Evolutionary conservation across 2,888 invertebrate species (phyloP).

Genomic region (Plagiodera versicolora): DNA sequence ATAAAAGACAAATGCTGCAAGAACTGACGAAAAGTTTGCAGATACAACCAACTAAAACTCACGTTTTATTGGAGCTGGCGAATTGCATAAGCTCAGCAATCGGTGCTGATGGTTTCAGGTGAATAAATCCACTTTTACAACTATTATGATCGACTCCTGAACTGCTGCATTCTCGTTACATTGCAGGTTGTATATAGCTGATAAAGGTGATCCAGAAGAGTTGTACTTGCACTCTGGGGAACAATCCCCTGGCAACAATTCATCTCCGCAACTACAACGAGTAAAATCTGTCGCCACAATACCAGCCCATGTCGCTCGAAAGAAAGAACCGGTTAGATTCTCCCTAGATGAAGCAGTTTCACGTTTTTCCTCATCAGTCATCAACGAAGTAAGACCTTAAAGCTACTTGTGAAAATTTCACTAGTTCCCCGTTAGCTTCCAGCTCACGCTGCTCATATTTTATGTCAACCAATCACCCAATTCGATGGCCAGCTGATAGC

Average conservation of each 20-base stretch:
- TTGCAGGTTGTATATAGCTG: conserved; percentile 62
- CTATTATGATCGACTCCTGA: background rate
- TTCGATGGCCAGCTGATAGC: conserved; percentile 66
- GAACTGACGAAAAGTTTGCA: conserved; percentile 66
- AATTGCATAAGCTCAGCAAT: conserved; percentile 67
- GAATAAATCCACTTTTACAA: background rate
- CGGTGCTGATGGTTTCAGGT: conserved; percentile 65
- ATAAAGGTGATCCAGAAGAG: conserved; percentile 41
- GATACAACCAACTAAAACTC: conserved; percentile 63
- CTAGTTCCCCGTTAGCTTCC: conserved; percentile 23
- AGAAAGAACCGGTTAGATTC: conserved; percentile 56
- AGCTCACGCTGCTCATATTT: conserved; percentile 52
- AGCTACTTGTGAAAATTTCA: too few relatives aligned
- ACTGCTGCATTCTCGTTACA: conserved; percentile 23
- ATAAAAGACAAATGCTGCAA: conserved; percentile 65
- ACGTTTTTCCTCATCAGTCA: conserved; percentile 58
- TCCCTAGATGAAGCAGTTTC: conserved; percentile 55
- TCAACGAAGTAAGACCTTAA: conserved; percentile 47
- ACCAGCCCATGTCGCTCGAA: conserved; percentile 54
- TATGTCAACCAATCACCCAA: conserved; percentile 66
- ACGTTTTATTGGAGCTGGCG: conserved; percentile 69
- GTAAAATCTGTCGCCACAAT: conserved; percentile 38
- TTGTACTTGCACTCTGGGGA: conserved; percentile 10
- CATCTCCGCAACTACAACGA: conserved; percentile 37
- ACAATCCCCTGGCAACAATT: background rate